Conservation (phyloP, 2,888 invertebrate species). For the Sesamia inferens region DNA sequence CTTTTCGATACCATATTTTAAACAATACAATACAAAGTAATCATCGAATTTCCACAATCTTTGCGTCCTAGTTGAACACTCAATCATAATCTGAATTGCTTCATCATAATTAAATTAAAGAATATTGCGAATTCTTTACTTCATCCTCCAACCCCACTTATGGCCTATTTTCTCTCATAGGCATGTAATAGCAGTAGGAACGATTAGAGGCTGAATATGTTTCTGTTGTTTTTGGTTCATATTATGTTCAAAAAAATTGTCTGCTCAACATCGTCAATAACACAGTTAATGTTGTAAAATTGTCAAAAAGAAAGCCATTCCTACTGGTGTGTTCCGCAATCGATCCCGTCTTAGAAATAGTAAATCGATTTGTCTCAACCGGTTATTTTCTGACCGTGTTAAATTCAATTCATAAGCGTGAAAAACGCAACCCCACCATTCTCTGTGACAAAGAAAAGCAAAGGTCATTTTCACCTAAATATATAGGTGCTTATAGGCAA, state of each 20-base stretch:
- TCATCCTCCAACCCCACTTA: background rate
- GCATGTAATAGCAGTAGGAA: background rate
- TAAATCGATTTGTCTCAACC: background rate
- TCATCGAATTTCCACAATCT: background rate
- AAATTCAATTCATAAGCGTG: conserved; percentile 11
- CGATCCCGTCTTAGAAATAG: background rate
- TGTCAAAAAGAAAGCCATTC: background rate
- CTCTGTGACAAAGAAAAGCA: conserved; percentile 17
- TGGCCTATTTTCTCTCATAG: background rate
- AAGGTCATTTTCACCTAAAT: conserved; percentile 11
- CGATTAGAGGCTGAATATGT: background rate
- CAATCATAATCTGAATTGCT: background rate
- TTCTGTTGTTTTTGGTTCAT: background rate
- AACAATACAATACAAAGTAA: background rate
- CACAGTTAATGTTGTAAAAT: background rate
- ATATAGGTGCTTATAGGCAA: background rate
- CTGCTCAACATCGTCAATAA: background rate
- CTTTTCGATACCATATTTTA: background rate
- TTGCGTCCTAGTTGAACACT: background rate
- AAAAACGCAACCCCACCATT: conserved; percentile 15
- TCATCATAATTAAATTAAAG: background rate
- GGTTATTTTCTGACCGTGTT: conserved; percentile 1
- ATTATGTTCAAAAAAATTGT: background rate
- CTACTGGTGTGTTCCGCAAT: background rate
- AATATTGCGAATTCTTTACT: background rate